Conservation (phyloP, 1,140 invertebrate species). For the Centruroides vittatus region DNA sequence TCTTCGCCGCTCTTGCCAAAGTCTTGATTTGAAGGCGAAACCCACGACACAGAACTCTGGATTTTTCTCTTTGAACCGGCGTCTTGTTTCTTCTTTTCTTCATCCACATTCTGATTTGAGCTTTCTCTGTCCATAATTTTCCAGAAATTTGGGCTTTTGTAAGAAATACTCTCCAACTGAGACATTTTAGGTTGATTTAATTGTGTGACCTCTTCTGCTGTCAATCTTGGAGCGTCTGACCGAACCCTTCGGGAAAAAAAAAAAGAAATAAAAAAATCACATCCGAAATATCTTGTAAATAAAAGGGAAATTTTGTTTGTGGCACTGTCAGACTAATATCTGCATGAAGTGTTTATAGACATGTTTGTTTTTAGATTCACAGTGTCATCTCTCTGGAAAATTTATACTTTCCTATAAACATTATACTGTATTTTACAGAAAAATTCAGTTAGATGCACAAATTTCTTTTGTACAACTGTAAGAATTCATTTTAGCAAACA, state of each 20-base stretch:
- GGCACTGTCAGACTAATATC: too few species aligned
- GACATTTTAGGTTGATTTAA: constrained; percentile 8
- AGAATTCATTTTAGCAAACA: too few species aligned
- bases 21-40: background rate
- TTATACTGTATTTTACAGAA: too few species aligned
- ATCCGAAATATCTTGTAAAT: too few species aligned
- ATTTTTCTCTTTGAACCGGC: constrained; percentile 7
- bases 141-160: too few species aligned
- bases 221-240: constrained; percentile 12
- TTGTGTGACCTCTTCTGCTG: constrained; percentile 2
- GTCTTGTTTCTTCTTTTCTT: background rate
- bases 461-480: too few species aligned
- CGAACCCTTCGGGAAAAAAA: constrained; percentile 5
- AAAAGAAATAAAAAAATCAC: background rate
- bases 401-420: too few species aligned
- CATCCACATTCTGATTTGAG: background rate
- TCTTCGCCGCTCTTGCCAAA: too few species aligned
- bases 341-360: background rate
- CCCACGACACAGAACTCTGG: constrained; percentile 6
- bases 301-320: too few species aligned
- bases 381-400: too few species aligned
- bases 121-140: constrained; percentile 1
- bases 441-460: too few species aligned
- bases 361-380: too few species aligned
- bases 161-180: constrained; percentile 1